Base-by-base conservation (phyloP, 1,140 invertebrate species). In the Sycophaga agraensis region DNA sequence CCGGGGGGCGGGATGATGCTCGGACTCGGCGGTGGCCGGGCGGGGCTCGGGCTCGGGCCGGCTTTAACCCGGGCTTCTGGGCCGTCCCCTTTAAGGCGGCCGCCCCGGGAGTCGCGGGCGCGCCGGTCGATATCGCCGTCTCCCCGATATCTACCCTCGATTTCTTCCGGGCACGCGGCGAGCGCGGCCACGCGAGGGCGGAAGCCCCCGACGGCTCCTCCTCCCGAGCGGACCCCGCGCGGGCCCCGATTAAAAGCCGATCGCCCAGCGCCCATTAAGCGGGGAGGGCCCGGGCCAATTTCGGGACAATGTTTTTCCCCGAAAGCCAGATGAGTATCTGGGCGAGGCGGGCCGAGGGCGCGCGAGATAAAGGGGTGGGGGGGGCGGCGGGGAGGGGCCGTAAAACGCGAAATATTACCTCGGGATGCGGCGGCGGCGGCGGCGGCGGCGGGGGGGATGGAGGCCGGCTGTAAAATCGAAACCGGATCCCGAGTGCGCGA, bases 91-190 rank as follows among this genome's bases (percentile, higher is more conserved):
- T 76, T 75, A 76, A 76, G 59, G 51, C 63, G 57, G 61, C 55
- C 28, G 55, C 43, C 60, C 40, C 19, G 16, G 59, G 49, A 60
- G 57, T 59, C 55, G 31, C 60, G 57, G 66, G 65, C 63, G 65
- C 51, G 59, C 60, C 66, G 70, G 71, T 75, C 74, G 73, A 76
- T 75, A 75, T 70, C 70, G 72, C 65, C 71, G 74, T 75, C 74
- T 75, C 68, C 70, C 16, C 49, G 14, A 14, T 37, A 67, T 64
- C 46, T 59, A 55, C 59, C 40, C 57, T 65, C 61, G 46, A 51
- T 53, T 53, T 22, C 14, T 40, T 14, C 8, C 1, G 34, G 5
- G 28, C 24, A 7, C 42, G 7, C 19, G 35, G 35, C 28, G 28
- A n/a, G n/a, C 28, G 37, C 37, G 3, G 37, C 6, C 37, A 14